Percentiles rank a stretch among this genome's conserved stretches.
Conservation (phyloP, 2,797 vertebrate genomes). For the Urosaurus nigricauda region DNA sequence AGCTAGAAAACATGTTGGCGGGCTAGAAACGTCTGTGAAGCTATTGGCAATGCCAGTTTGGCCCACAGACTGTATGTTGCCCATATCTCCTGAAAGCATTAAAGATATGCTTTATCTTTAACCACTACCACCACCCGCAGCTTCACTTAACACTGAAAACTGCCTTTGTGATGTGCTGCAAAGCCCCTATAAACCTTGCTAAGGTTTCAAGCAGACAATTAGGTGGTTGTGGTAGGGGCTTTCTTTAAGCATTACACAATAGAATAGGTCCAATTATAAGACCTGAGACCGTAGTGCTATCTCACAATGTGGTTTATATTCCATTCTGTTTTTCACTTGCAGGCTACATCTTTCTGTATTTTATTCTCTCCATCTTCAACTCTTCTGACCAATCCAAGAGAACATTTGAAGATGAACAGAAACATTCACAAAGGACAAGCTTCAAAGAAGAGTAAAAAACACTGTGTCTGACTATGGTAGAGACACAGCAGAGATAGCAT, state of each 20-base stretch:
- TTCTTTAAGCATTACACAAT: background rate
- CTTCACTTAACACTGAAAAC: background rate
- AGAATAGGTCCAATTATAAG: background rate
- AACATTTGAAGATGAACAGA: conserved; percentile 11
- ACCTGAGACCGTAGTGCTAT: background rate
- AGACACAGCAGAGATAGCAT: background rate
- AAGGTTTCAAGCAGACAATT: background rate
- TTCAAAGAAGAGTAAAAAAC: conserved; percentile 7
- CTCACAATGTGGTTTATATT: background rate
- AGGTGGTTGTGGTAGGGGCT: background rate
- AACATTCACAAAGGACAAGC: background rate
- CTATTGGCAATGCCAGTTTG: background rate
- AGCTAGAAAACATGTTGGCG: background rate
- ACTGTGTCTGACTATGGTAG: background rate
- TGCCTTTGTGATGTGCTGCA: background rate
- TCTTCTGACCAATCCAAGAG: background rate
- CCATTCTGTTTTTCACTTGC: background rate
- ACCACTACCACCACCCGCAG: no score
- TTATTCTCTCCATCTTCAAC: background rate
- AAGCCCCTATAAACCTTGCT: background rate
- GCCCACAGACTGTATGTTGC: background rate
- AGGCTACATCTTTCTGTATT: background rate
- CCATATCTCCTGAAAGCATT: background rate
- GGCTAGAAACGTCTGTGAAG: background rate
- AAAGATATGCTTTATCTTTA: background rate